phyloP scores from a whole-genome alignment of 92 coral and sea anemone species.

The Epizoanthus ramosus region DNA sequence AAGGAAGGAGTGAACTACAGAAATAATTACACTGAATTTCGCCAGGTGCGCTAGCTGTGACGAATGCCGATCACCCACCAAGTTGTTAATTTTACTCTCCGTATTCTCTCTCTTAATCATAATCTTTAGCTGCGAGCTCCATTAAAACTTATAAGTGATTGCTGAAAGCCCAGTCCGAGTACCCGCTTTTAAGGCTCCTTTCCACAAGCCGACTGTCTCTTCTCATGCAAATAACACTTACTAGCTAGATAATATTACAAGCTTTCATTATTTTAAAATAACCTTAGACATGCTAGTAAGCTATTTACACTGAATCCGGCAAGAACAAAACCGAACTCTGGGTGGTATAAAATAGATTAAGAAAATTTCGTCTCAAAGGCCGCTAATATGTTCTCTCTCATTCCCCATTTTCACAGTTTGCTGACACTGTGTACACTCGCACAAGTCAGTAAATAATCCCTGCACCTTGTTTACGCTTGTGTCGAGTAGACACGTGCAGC shows the following conservation, averaged over 20 bases:
- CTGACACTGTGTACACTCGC: conserved; percentile 31
- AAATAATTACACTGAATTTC: conserved; percentile 37
- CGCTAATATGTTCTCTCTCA: background rate
- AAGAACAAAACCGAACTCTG: conserved; percentile 32
- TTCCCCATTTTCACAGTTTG: conserved; percentile 37
- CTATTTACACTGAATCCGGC: conserved; percentile 40
- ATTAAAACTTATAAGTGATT: conserved; percentile 30
- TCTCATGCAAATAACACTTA: conserved; percentile 27
- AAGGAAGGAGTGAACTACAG: background rate
- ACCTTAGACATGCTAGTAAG: conserved; percentile 29
- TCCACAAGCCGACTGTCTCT: conserved; percentile 35
- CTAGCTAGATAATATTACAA: conserved; percentile 17
- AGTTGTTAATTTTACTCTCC: conserved; percentile 37
- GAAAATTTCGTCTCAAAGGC: conserved; percentile 33
- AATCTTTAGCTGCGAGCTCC: conserved; percentile 24
- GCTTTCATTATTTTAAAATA: conserved; percentile 28
- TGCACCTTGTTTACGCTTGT: conserved; percentile 34
- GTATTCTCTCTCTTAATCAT: conserved; percentile 23
- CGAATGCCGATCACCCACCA: conserved; percentile 32
- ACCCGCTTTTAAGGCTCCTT: conserved; percentile 13
- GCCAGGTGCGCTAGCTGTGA: conserved; percentile 33
- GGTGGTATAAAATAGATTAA: conserved; percentile 40
- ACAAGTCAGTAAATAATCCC: conserved; percentile 28
- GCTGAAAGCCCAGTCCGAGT: conserved; percentile 1
- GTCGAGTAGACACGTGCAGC: conserved; percentile 27